Conservation (phyloP, 2,797 vertebrate species). For the Rhynchonycteris naso region DNA sequence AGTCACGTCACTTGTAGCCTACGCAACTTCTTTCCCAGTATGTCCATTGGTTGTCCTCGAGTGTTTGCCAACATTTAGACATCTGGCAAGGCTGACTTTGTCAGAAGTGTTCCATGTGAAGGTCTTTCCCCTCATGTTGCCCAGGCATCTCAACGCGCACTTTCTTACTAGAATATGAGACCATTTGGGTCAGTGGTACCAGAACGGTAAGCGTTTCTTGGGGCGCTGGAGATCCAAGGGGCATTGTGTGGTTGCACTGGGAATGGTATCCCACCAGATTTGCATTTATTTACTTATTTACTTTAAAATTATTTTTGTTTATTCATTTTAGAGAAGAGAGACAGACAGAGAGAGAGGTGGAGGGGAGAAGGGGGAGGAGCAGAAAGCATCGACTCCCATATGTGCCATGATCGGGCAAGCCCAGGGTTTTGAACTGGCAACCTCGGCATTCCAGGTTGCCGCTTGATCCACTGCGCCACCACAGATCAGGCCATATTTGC, state of each 20-base stretch:
- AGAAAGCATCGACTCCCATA: too few relatives aligned
- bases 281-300: too few relatives aligned
- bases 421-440: too few relatives aligned
- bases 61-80: background rate
- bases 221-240: background rate
- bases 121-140: background rate
- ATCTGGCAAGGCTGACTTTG: background rate
- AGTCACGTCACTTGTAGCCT: background rate
- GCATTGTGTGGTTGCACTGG: accelerated
- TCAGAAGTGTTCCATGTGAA: background rate
- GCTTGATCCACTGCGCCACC: too few relatives aligned
- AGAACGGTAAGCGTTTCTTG: background rate
- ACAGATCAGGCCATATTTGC: accelerated
- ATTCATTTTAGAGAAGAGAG: too few relatives aligned
- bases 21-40: accelerated
- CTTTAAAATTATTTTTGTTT: too few relatives aligned
- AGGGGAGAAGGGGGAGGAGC: too few relatives aligned
- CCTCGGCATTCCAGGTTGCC: too few relatives aligned
- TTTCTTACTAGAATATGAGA: background rate
- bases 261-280: accelerated
- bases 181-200: background rate
- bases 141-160: background rate
- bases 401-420: too few relatives aligned
- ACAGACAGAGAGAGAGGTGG: too few relatives aligned
- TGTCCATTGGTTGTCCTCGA: accelerated